These are phyloP conservation scores for Nemotelus pantherinus DNA, from an alignment of 2,888 invertebrate genomes.

Conservation along the genomic window DNA sequence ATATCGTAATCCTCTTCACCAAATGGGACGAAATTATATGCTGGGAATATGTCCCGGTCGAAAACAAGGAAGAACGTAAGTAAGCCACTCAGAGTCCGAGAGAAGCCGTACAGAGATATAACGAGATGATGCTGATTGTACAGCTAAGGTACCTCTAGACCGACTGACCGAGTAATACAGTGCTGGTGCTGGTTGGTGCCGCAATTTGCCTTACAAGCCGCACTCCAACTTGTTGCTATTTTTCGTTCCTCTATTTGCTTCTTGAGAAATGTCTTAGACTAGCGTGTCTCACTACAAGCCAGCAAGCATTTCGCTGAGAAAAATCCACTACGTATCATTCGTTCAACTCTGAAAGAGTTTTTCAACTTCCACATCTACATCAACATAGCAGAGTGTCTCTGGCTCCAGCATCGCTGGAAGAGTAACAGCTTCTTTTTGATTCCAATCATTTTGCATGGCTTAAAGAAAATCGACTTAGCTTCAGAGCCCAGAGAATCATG, in stretches of 20 bases:
- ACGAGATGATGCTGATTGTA: slow-evolving; percentile 63
- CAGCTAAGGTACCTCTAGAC: slow-evolving; percentile 61
- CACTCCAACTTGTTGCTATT: slow-evolving; percentile 38
- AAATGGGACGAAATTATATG: too few relatives aligned
- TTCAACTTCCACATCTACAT: slow-evolving; percentile 4
- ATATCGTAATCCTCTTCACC: too few relatives aligned
- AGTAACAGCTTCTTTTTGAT: slow-evolving; percentile 25
- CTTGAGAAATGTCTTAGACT: slow-evolving; percentile 22
- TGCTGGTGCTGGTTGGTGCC: slow-evolving; percentile 55
- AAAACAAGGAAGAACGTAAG: slow-evolving; percentile 8
- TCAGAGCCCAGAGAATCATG: neutral
- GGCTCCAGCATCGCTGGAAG: slow-evolving; percentile 7
- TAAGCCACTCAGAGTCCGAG: slow-evolving; percentile 60
- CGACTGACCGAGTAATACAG: slow-evolving; percentile 67
- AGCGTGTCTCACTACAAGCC: slow-evolving; percentile 16
- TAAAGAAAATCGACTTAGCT: slow-evolving; percentile 17
- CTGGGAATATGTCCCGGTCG: neutral
- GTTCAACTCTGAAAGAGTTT: slow-evolving; percentile 25
- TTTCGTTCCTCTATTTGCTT: slow-evolving; percentile 37
- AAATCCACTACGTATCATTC: slow-evolving; percentile 22
- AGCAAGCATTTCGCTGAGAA: slow-evolving; percentile 1
- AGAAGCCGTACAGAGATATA: slow-evolving; percentile 63
- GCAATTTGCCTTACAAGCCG: slow-evolving; percentile 37
- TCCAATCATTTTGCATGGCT: neutral
- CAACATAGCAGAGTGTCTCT: slow-evolving; percentile 14